Evolutionary conservation across 2,797 vertebrate genomes (phyloP).

Genomic region (Cercopithecus hamlyni): DNA sequence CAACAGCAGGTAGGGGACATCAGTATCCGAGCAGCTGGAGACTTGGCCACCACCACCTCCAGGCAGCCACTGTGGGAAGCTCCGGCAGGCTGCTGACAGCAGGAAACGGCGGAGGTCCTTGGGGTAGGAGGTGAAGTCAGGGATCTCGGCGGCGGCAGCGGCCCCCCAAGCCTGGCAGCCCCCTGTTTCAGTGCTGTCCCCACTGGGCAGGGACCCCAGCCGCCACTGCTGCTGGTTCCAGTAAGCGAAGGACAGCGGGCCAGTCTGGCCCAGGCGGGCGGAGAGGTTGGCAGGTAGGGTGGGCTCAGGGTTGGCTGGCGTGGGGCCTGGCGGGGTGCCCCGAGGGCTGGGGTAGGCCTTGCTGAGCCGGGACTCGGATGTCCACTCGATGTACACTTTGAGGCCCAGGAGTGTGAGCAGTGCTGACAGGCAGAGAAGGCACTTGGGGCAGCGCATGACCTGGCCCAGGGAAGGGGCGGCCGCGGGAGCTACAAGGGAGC

Average conservation of each 20-base stretch:
- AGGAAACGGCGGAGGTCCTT: constrained; percentile 85
- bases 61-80: constrained; percentile 83
- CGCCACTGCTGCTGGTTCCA: constrained; percentile 89
- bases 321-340: not conserved
- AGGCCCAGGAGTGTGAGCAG: constrained; percentile 79
- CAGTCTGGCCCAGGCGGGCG: constrained; percentile 65
- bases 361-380: not conserved
- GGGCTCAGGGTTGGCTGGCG: not conserved
- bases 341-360: constrained; percentile 12
- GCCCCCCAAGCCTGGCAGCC: constrained; percentile 66
- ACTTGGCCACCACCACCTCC: constrained; percentile 79
- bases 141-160: constrained; percentile 75
- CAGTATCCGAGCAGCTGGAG: not conserved
- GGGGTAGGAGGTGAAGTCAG: constrained; percentile 85
- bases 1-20: constrained; percentile 87
- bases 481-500: constrained; percentile 43
- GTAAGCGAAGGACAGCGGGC: constrained; percentile 84
- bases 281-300: constrained; percentile 71
- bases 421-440: constrained; percentile 76
- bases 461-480: not conserved
- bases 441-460: constrained; percentile 79
- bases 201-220: constrained; percentile 59
- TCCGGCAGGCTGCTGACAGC: constrained; percentile 85
- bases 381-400: constrained; percentile 83
- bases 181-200: not conserved